Base-by-base conservation (phyloP, 2,113 vertebrate species). In the Zootoca vivipara region DNA sequence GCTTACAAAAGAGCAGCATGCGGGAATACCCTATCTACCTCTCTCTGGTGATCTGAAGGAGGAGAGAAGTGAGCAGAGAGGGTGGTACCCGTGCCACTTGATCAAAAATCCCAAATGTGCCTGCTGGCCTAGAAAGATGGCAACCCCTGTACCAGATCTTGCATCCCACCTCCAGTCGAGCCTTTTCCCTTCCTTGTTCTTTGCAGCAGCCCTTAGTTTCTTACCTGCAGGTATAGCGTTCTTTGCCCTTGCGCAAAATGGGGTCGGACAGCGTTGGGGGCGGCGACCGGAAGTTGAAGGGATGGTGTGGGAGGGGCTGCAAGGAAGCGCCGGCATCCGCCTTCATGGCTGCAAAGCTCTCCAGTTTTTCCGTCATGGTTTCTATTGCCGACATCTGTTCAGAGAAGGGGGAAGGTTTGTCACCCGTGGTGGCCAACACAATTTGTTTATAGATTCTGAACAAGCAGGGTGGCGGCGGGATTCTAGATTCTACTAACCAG, bases 211-310 rank as follows among this genome's bases (percentile, higher is more conserved):
- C 2, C 0, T 18, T 0, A 15, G 0, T 18, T 9, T 28, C 96
- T 93, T 89, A 99, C 99, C 99, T 99, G 98, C 99, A 99, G 42
- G 99, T 99, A 89, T 99, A 99, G 3, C 99, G 98, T 93, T 99
- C 99, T 96, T 99, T 99, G 96, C 99, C 99, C 97, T 99, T 99
- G 95, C 99, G 97, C 93, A 99, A 98, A 96, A 99, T 99, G 95
- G 99, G 98, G 67, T 99, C 99, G 0, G 99, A 99, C 30, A 99
- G 97, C 24, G 99, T 99, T 1, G 99, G 98, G 13, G 99, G 98
- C 0, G 99, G 99, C 0, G 99, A 98, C 77, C 98, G 97, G 96
- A 99, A 99, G 96, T 97, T 98, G 96, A 99, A 99, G 28, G 99
- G 98, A 85, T 99, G 98, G 83, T 99, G 99, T 16, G 98, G 96